Evolutionary conservation across 2,888 invertebrate genomes (phyloP), one percentile per base, ranked within the genome.

Genomic region (Gasteruption jaculator): DNA sequence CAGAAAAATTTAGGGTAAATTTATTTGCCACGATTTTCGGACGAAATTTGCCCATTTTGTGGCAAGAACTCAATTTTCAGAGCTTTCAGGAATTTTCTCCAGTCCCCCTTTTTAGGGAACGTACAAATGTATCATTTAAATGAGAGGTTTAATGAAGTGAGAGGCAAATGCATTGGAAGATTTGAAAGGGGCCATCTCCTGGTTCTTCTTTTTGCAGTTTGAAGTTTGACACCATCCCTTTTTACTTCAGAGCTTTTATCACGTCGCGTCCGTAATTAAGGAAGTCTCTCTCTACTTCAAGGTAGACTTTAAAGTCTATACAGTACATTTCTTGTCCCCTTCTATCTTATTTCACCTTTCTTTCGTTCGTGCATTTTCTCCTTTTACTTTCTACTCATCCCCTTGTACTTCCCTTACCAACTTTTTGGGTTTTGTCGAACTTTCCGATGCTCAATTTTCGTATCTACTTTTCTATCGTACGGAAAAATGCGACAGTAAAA

Each of bases 241-340:
- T 31, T 25, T 27, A 36, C 34, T 24, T 18, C 43, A 19, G 43
- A 45, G 46, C 35, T 29, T 56, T 48, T 40, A 49, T 52, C 47
- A 43, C 45, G 38, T 49, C 38, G 43, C 47, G 38, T 45, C 44
- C 46, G 48, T 57, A 52, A 55, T 55, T 56, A 55, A 48, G 48
- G 46, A 55, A 53, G 47, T 52, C 51, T 45, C 36, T n/a, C n/a
- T n/a, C n/a, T n/a, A n/a, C n/a, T n/a, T n/a, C 7, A 11, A 36
- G 36, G 26, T 20, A 36, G 36, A 36, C 27, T 27, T 25, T 12
- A 36, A 36, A 36, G 26, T 36, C 27, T 36, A 27, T 26, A 33
- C 21, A 22, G n/a, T n/a, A n/a, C n/a, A 11, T 24, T 36, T 36
- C 18, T 26, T 36, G 19, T 18, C 36, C 26, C 26, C 27, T 36